Evolutionary conservation across 2,888 invertebrate species (phyloP), one percentile per base, ranked within the genome.

Genomic region (Tipula vernalis): DNA sequence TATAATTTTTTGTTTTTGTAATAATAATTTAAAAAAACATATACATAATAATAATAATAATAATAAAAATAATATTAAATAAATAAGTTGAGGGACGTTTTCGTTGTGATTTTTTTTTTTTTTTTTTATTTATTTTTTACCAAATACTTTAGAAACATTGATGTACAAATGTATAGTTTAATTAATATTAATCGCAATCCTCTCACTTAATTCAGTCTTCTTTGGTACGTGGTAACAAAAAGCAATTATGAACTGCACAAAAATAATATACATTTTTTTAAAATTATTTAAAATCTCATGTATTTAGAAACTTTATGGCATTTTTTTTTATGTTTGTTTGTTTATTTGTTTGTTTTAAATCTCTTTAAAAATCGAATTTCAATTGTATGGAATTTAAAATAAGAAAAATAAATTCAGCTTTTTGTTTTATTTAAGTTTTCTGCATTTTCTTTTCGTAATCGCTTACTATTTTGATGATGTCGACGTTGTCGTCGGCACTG

Each of bases 401-500:
- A 84, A 36, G 84, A 84, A 39, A 39, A 13, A 86, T 51, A 28
- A 28, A 51, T 87, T 88, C 87, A 88, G 86, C 88, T 88, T 87
- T 87, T 87, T 83, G 88, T 47, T 36, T 87, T 86, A 44, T 86
- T 47, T 47, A 41, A 39, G 15, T 18, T 39, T 85, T 41, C 41
- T 6, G 15, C 47, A 18, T 86, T 86, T 18, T 89, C 89, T 86
- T 89, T 88, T 71, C 89, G 89, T 51, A 90, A 88, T 89, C 91
- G 88, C 90, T 91, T 90, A 90, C 90, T 90, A 88, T 89, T 89
- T 89, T 91, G 89, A 89, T 89, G 87, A 8, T 91, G 91, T 87
- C 91, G 89, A 87, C 91, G 88, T 86, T 91, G 90, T 44, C 91
- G 89, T 86, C 90, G 89, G 88, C 91, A 92, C 87, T 92, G 91